Conservation (phyloP, 2,888 invertebrate species). For the Himalopsyche japonica region DNA sequence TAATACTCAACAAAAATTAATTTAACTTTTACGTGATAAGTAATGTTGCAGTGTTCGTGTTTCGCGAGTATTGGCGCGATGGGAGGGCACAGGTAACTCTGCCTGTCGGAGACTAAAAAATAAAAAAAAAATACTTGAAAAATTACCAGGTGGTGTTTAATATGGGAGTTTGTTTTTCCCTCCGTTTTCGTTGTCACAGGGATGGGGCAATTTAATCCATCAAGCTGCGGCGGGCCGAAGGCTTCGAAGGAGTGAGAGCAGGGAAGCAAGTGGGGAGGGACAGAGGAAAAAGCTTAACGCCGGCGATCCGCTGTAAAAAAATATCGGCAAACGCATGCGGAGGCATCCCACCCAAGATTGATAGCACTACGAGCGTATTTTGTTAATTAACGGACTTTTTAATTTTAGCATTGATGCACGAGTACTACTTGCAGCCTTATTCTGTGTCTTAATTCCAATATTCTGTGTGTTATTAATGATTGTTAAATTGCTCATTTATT, state of each 20-base stretch:
- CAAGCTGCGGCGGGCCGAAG: conserved; percentile 45
- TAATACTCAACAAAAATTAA: not conserved
- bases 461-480: no score
- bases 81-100: conserved; percentile 44
- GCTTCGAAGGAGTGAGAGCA: conserved; percentile 17
- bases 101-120: conserved; percentile 45
- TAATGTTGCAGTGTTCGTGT: not conserved
- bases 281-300: not conserved
- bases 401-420: not conserved
- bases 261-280: not conserved
- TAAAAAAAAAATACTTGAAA: conserved; percentile 60
- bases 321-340: conserved; percentile 29
- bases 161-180: conserved; percentile 60
- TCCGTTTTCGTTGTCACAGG: conserved; percentile 57
- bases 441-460: no score
- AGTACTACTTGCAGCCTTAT: not conserved
- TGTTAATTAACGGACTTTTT: conserved; percentile 35
- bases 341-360: conserved; percentile 28
- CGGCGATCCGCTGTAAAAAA: conserved; percentile 29
- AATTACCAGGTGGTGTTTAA: conserved; percentile 63
- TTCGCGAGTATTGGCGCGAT: not conserved
- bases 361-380: conserved; percentile 23
- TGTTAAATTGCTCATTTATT: no score
- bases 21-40: not conserved
- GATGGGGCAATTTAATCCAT: conserved; percentile 64